Conservation (phyloP, 2,797 vertebrate genomes). For the Pseudopleuronectes americanus region DNA sequence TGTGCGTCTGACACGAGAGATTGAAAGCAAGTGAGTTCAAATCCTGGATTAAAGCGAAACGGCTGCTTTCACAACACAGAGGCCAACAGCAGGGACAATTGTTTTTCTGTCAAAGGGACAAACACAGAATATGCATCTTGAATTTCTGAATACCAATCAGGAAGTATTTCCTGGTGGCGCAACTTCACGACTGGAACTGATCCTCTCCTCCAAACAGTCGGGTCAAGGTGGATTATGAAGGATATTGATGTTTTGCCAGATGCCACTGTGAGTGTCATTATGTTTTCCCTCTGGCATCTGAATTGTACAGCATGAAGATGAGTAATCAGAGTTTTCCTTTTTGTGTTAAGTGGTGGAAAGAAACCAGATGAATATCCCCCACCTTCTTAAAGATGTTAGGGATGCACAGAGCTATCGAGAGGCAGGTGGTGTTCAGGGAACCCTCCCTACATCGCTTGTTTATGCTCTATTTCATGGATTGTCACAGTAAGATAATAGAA, state of each 20-base stretch:
- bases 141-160: slow-evolving; percentile 72
- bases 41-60: slow-evolving; percentile 35
- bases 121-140: slow-evolving; percentile 56
- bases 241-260: slow-evolving; percentile 67
- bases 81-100: slow-evolving; percentile 58
- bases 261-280: slow-evolving; percentile 54
- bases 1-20: slow-evolving; percentile 37
- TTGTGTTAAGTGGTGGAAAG: slow-evolving; percentile 23
- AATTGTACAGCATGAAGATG: slow-evolving; percentile 42
- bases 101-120: slow-evolving; percentile 65
- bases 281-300: slow-evolving; percentile 37
- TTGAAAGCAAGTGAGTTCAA: slow-evolving; percentile 56
- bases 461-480: slow-evolving; percentile 26
- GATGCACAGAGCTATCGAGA: slow-evolving; percentile 14
- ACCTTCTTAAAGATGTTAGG: slow-evolving; percentile 45
- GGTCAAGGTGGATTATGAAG: slow-evolving; percentile 71
- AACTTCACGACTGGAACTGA: slow-evolving; percentile 59
- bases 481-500: slow-evolving; percentile 9
- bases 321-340: slow-evolving; percentile 68
- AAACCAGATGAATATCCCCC: slow-evolving; percentile 10
- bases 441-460: slow-evolving; percentile 10
- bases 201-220: slow-evolving; percentile 44
- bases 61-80: slow-evolving; percentile 48
- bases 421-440: slow-evolving; percentile 5
- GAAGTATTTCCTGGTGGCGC: slow-evolving; percentile 57